Evolutionary conservation across 2,113 vertebrate species (phyloP), one percentile per base, ranked within the genome.

Genomic region (Caloenas nicobarica): DNA sequence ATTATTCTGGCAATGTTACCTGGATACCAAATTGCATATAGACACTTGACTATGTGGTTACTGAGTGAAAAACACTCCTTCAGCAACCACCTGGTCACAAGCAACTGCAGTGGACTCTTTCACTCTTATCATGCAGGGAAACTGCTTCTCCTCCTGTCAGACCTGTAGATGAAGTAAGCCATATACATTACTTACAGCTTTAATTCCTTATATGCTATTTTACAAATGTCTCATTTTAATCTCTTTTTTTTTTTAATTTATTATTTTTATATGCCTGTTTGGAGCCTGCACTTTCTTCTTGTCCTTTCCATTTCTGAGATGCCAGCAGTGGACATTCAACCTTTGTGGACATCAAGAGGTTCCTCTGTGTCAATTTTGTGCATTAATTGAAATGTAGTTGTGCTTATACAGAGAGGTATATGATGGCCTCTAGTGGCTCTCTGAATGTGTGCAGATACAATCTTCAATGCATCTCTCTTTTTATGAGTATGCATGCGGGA

Each of bases 351-450:
- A 74, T 51, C 79, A 73, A 73, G 11, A 94, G 64, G 21, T 19
- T 51, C 36, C 12, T 76, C 16, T 48, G 50, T 82, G 44, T 90
- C 60, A 93, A 68, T 81, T 31, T 79, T 81, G 69, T 26, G 5
- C 44, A 53, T 42, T 91, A 89, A 91, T 88, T 95, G n/a, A 64
- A 83, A 60, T 11, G 9, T 24, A 78, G 74, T 68, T 72, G 21
- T 88, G 8, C 53, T 96, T 93, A 58, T 88, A 92, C 81, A 72
- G 44, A 60, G 87, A 96, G 58, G 83, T 69, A 26, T 89, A 50
- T 91, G 73, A 89, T 88, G 95, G 92, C 96, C 95, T 95, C 96
- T 97, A 97, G 96, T 94, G 91, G 97, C 70, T 40, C 25, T 48
- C 31, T 72, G 19, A 50, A 72, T 85, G 53, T 54, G 42, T 96